Evolutionary conservation across 2,888 invertebrate genomes (phyloP).

Genomic region (Galerucella nymphaeae): DNA sequence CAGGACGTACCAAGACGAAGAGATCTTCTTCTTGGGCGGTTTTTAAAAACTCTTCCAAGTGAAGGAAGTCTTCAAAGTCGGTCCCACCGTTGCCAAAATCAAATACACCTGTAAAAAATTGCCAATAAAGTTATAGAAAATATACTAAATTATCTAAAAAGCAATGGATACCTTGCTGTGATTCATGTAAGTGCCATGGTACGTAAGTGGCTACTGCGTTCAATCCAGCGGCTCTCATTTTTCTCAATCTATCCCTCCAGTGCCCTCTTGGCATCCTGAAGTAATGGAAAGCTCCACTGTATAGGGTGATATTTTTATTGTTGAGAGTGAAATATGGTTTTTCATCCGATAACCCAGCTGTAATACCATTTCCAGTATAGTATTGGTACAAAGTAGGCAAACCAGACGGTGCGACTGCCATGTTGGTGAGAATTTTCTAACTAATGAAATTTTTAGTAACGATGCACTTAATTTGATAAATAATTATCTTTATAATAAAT

Average conservation of each 20-base stretch:
- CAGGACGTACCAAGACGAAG: constrained; percentile 83
- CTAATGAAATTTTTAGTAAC: not conserved
- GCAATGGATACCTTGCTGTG: constrained; percentile 61
- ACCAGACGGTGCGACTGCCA: constrained; percentile 7
- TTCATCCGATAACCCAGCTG: constrained; percentile 54
- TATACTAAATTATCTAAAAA: not conserved
- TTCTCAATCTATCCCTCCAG: constrained; percentile 83
- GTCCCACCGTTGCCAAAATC: constrained; percentile 69
- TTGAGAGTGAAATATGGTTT: constrained; percentile 63
- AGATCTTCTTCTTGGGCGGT: constrained; percentile 82
- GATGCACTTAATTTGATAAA: not conserved
- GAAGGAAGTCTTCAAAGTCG: constrained; percentile 67
- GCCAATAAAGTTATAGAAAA: too few relatives aligned
- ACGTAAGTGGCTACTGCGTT: constrained; percentile 88
- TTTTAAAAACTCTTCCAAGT: constrained; percentile 74
- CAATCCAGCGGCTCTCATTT: constrained; percentile 84
- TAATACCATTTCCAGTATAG: constrained; percentile 62
- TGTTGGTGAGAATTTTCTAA: not conserved
- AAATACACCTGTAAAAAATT: constrained; percentile 52
- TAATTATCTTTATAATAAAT: not conserved
- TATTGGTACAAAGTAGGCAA: constrained; percentile 60
- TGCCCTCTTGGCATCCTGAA: constrained; percentile 82
- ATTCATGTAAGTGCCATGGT: constrained; percentile 91
- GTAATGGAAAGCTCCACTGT: constrained; percentile 80
- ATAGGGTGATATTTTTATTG: constrained; percentile 62